Conservation (phyloP, 2,113 vertebrate species). For the Rhea pennata region DNA sequence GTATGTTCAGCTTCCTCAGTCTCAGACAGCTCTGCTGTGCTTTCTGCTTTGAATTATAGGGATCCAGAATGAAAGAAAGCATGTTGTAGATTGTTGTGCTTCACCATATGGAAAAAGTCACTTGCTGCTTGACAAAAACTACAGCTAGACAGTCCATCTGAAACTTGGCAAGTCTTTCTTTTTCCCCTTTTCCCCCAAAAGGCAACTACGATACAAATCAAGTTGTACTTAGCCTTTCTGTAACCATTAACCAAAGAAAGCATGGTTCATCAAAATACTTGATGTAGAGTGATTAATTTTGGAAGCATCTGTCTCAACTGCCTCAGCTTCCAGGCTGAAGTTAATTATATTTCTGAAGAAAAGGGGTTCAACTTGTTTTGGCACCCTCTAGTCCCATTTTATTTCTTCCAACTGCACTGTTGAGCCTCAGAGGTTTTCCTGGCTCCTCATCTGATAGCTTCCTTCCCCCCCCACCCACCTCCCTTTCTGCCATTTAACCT, state of each 20-base stretch:
- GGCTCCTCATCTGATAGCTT: constrained; percentile 46
- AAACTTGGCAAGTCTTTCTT: not conserved
- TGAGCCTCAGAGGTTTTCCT: constrained; percentile 44
- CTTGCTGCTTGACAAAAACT: not conserved
- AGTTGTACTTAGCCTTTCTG: not conserved
- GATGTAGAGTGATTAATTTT: not conserved
- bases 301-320: not conserved
- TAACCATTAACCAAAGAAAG: not conserved
- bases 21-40: not conserved
- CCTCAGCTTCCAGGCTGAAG: not conserved
- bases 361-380: constrained; percentile 13
- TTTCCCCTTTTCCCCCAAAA: not conserved
- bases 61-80: not conserved
- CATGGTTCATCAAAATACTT: not conserved
- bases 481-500: constrained; percentile 18
- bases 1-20: not conserved
- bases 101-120: not conserved
- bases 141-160: not conserved
- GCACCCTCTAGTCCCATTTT: constrained; percentile 26
- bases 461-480: not conserved
- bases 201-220: not conserved
- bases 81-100: not conserved
- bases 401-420: not conserved
- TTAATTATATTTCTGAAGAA: not conserved
- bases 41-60: constrained; percentile 31